Percentiles rank a stretch among this genome's conserved stretches.
Evolutionary conservation across 2,888 invertebrate species (phyloP).

Genomic region (Caradrina clavipalpis): DNA sequence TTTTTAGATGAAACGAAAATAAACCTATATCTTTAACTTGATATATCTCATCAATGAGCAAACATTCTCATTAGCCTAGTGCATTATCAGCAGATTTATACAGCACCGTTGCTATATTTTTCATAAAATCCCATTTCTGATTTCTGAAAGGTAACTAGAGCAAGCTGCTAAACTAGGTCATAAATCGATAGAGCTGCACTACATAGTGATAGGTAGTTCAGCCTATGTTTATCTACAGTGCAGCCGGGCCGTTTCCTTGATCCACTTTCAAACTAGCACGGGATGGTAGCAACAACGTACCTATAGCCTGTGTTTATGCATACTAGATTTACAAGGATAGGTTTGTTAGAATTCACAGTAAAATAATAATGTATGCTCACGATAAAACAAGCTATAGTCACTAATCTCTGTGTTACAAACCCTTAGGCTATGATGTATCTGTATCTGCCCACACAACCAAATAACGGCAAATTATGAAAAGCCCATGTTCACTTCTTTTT

Average conservation of each 20-base stretch:
- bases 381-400: neutral
- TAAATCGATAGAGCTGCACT: conserved; percentile 56
- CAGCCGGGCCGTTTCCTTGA: conserved; percentile 55
- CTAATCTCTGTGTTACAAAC: neutral
- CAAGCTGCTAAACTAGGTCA: conserved; percentile 49
- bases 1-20: conserved; percentile 25
- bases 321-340: conserved; percentile 16
- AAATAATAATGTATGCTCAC: neutral
- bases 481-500: neutral
- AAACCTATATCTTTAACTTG: neutral
- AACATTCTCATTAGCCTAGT: neutral
- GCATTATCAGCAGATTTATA: neutral
- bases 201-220: conserved; percentile 36
- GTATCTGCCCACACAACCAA: too few species aligned
- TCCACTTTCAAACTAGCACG: conserved; percentile 57
- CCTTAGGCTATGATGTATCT: neutral
- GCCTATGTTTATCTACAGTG: conserved; percentile 51
- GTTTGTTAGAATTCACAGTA: conserved; percentile 2
- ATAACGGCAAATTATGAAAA: too few species aligned
- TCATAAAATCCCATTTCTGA: neutral
- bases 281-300: conserved; percentile 38
- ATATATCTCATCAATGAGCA: neutral
- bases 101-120: neutral
- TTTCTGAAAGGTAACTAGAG: conserved; percentile 28
- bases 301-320: conserved; percentile 14